Percentiles rank a stretch among this genome's conserved stretches.
phyloP scores from a whole-genome alignment of 2,113 vertebrate genomes.

The Barnardius zonarius region DNA sequence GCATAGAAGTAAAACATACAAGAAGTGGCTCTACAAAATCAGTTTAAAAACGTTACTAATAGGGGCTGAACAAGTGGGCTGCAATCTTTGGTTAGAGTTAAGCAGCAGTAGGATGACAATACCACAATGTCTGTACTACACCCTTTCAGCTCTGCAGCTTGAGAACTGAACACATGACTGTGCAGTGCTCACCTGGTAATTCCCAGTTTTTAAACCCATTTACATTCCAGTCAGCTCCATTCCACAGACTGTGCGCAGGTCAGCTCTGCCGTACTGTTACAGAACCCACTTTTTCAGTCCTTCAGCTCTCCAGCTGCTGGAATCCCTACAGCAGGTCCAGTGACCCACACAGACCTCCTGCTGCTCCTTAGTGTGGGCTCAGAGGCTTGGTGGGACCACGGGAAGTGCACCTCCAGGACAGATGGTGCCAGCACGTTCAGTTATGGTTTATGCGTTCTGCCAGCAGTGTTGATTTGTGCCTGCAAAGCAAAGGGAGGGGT shows the following conservation, averaged over 20 bases:
- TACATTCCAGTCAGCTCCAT: not conserved
- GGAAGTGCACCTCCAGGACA: not conserved
- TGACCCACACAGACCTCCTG: rapidly evolving
- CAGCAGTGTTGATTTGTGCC: not conserved
- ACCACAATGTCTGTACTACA: not conserved
- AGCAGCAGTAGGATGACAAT: not conserved
- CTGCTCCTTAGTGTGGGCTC: rapidly evolving
- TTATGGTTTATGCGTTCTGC: not conserved
- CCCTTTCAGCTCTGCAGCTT: not conserved
- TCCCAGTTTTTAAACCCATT: not conserved
- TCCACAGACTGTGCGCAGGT: not conserved
- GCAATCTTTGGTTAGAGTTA: not conserved
- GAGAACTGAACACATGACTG: not conserved
- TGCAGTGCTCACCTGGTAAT: not conserved
- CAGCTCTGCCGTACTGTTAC: not conserved
- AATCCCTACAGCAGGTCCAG: not conserved
- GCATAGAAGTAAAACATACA: not conserved
- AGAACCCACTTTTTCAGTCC: not conserved
- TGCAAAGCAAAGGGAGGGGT: not conserved
- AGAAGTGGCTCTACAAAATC: not conserved
- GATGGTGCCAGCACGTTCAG: not conserved
- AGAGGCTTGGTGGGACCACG: rapidly evolving
- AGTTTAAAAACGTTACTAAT: not conserved
- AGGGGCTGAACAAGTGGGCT: not conserved
- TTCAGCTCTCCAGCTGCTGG: not conserved